phyloP scores from a whole-genome alignment of 2,113 vertebrate genomes.

The Pluvialis apricaria region DNA sequence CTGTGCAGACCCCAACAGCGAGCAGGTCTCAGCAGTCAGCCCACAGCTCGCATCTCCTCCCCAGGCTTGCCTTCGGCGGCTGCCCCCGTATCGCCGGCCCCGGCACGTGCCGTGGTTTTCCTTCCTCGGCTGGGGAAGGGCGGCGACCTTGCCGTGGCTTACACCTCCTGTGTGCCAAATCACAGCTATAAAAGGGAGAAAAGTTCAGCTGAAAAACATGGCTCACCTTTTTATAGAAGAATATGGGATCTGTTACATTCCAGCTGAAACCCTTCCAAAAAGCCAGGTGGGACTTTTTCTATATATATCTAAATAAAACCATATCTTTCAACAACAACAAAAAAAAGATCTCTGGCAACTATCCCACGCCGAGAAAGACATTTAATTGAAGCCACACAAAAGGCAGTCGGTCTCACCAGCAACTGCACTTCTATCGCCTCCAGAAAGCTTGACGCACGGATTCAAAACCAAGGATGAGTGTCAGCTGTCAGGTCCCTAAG shows the following conservation, averaged over 20 bases:
- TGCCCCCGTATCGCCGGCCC: accelerated
- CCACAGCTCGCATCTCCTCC: not conserved
- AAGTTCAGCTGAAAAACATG: slow-evolving; percentile 4
- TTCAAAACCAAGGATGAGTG: not conserved
- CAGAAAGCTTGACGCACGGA: not conserved
- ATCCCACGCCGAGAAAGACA: not conserved
- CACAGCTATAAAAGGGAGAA: not conserved
- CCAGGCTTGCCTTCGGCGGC: not conserved
- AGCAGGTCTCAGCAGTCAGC: not conserved
- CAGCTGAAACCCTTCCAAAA: slow-evolving; percentile 43
- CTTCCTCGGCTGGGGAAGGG: not conserved
- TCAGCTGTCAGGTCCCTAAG: slow-evolving; percentile 30
- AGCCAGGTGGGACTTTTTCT: slow-evolving; percentile 8
- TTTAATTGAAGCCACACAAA: slow-evolving; percentile 36
- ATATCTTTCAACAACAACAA: not conserved
- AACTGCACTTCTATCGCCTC: not conserved
- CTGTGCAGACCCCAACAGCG: accelerated
- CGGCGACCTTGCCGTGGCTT: not conserved
- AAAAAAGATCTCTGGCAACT: not conserved
- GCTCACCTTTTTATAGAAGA: slow-evolving; percentile 19
- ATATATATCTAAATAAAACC: not conserved
- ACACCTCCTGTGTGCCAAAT: not conserved
- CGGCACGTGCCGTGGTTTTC: accelerated
- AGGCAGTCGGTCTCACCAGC: not conserved
- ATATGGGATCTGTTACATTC: not conserved